phyloP scores from a whole-genome alignment of 2,113 vertebrate genomes.

The Megaleporinus macrocephalus region DNA sequence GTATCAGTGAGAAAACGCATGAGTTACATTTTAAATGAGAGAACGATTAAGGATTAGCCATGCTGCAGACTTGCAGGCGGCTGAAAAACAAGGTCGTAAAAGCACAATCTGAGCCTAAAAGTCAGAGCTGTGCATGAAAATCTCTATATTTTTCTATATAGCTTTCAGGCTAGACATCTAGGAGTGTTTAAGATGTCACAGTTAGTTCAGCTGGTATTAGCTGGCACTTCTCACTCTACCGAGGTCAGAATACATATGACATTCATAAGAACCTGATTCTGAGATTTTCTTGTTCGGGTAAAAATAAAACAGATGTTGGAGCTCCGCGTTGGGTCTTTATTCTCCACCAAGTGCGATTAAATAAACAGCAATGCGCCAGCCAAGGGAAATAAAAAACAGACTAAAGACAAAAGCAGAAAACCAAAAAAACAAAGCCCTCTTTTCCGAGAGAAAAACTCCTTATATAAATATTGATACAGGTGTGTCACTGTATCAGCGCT shows the following conservation, averaged over 20 bases:
- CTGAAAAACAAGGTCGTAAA: neutral
- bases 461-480: constrained; percentile 9
- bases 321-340: neutral
- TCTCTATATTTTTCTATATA: neutral
- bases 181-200: neutral
- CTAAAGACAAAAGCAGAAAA: neutral
- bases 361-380: neutral
- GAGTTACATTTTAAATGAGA: constrained; percentile 36
- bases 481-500: neutral
- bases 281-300: neutral
- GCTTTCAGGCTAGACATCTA: neutral
- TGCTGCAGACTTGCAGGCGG: neutral
- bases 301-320: neutral
- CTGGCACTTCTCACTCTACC: neutral
- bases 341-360: neutral
- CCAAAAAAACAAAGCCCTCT: neutral
- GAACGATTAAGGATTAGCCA: constrained; percentile 14
- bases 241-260: neutral
- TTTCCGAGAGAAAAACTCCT: neutral
- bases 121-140: neutral
- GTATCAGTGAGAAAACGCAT: constrained; percentile 59
- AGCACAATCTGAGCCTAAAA: neutral
- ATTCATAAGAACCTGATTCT: neutral
- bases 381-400: constrained; percentile 5
- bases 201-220: neutral